A percentile compares a stretch with the other conserved stretches of the same genome.
Evolutionary conservation across 2,797 vertebrate species (phyloP).

Genomic region (Staurois parvus): DNA sequence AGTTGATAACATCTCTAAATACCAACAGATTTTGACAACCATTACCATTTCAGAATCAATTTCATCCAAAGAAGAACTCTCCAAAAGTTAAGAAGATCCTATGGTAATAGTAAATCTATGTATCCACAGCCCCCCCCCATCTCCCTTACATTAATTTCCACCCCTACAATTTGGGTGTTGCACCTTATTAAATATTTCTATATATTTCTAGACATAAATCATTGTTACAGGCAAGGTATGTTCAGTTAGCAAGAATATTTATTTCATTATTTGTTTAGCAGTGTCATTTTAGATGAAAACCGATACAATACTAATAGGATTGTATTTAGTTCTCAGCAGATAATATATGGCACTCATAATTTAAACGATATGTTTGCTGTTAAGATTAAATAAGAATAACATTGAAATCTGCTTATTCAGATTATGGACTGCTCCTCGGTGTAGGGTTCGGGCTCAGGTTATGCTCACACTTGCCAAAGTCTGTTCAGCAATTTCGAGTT

Average conservation of each 20-base stretch:
- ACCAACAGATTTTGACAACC: no score
- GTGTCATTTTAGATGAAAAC: conserved; percentile 12
- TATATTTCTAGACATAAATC: no score
- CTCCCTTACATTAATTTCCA: no score
- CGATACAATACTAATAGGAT: conserved; percentile 31
- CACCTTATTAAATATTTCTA: no score
- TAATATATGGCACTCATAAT: conserved; percentile 7
- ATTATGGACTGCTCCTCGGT: conserved; percentile 17
- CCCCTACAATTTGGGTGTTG: no score
- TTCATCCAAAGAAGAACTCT: no score
- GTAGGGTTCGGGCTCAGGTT: conserved; percentile 7
- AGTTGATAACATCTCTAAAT: no score
- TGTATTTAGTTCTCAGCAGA: not conserved
- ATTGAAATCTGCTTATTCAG: conserved; percentile 31
- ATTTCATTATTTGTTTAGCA: not conserved
- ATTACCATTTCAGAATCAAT: no score
- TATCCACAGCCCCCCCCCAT: no score
- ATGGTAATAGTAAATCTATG: no score
- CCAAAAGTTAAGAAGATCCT: no score
- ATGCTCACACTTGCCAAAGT: conserved; percentile 15
- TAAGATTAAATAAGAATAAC: conserved; percentile 46
- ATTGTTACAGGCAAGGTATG: not conserved
- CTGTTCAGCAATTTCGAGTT: conserved; percentile 12
- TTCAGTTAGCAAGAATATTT: conserved; percentile 7
- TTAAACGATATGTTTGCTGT: conserved; percentile 37